Conservation (phyloP, 2,113 vertebrate genomes). For the Scatophagus argus region DNA sequence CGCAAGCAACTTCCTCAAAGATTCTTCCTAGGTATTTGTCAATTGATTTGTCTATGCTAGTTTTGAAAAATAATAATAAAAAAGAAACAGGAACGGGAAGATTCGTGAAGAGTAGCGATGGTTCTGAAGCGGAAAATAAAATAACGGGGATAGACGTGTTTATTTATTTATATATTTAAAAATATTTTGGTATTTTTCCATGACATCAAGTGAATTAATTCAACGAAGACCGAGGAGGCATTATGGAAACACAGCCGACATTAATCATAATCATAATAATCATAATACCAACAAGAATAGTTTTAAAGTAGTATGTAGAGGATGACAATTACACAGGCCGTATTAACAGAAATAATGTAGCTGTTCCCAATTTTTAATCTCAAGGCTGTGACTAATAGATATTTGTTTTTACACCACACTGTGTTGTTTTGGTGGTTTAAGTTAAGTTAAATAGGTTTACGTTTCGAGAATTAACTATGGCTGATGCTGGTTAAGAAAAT, state of each 20-base stretch:
- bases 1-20: no score
- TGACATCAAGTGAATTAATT: not conserved
- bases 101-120: no score
- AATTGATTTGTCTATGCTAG: not conserved
- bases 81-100: not conserved
- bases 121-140: not conserved
- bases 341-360: not conserved
- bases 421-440: not conserved
- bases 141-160: rapidly evolving
- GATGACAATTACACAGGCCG: not conserved
- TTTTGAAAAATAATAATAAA: not conserved
- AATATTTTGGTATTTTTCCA: constrained; percentile 27
- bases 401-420: not conserved
- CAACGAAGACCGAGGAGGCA: rapidly evolving
- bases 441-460: not conserved
- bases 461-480: not conserved
- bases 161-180: not conserved
- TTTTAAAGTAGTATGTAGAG: not conserved
- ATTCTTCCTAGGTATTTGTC: no score
- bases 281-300: no score
- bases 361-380: not conserved
- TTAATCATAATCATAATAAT: not conserved
- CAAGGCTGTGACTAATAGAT: no score
- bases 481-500: not conserved
- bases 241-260: not conserved